These are phyloP conservation scores for Tipula lateralis DNA, from an alignment of 2,888 invertebrate genomes.

Conservation along the genomic window DNA sequence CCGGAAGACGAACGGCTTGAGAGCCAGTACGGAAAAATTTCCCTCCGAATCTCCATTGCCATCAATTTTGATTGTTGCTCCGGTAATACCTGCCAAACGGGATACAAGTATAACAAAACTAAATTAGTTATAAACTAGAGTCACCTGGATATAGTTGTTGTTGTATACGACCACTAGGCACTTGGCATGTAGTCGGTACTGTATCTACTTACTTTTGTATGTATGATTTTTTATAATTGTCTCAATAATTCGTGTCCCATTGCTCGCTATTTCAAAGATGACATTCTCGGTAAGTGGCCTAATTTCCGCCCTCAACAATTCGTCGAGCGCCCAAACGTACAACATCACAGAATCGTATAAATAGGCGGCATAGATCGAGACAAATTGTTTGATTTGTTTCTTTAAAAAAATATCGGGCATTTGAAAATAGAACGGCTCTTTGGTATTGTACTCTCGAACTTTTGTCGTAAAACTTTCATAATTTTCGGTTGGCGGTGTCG, in stretches of 20 bases:
- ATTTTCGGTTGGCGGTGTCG: slow-evolving; percentile 71
- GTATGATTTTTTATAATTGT: slow-evolving; percentile 78
- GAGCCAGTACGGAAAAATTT: slow-evolving; percentile 90
- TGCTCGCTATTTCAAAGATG: slow-evolving; percentile 65
- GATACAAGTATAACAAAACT: not conserved
- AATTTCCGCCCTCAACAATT: slow-evolving; percentile 59
- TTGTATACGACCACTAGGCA: slow-evolving; percentile 1
- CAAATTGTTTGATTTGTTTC: slow-evolving; percentile 55
- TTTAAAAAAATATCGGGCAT: slow-evolving; percentile 55
- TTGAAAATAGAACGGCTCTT: slow-evolving; percentile 75
- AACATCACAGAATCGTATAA: slow-evolving; percentile 90
- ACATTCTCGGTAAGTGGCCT: slow-evolving; percentile 56
- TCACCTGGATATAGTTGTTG: slow-evolving; percentile 25
- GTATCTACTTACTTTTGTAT: slow-evolving; percentile 71
- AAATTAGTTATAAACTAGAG: slow-evolving; percentile 33
- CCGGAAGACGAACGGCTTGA: slow-evolving; percentile 54
- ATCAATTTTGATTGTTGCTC: slow-evolving; percentile 88
- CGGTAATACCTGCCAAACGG: slow-evolving; percentile 73
- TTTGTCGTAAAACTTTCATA: slow-evolving; percentile 72
- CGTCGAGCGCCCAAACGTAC: slow-evolving; percentile 81
- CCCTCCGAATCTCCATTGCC: slow-evolving; percentile 93
- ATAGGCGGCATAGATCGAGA: slow-evolving; percentile 88
- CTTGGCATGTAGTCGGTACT: not conserved
- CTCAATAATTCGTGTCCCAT: slow-evolving; percentile 83
- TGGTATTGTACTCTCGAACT: slow-evolving; percentile 73